phyloP scores from a whole-genome alignment of 2,888 invertebrate genomes.

The Uropetala carovei region DNA sequence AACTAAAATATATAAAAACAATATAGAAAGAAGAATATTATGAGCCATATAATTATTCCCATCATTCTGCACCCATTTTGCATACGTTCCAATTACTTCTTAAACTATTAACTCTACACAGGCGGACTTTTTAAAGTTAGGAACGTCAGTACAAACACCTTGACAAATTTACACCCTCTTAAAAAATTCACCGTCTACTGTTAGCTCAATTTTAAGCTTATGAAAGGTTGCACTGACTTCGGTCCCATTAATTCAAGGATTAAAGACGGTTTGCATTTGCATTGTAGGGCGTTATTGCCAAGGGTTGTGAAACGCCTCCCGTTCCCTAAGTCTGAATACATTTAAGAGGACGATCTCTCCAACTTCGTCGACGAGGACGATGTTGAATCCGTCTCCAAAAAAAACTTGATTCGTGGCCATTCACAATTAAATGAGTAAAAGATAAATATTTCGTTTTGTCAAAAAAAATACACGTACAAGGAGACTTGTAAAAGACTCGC shows the following conservation, averaged over 20 bases:
- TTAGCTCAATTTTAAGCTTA: background rate
- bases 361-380: background rate
- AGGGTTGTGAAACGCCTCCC: background rate
- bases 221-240: background rate
- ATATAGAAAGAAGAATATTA: too few relatives aligned
- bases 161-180: too few relatives aligned
- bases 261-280: background rate
- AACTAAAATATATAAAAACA: too few relatives aligned
- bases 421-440: background rate
- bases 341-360: background rate
- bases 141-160: too few relatives aligned
- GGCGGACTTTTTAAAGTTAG: too few relatives aligned
- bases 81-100: too few relatives aligned
- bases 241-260: background rate
- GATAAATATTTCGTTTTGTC: background rate
- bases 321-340: background rate
- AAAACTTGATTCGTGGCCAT: slow-evolving; percentile 8
- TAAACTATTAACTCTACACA: too few relatives aligned
- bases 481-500: background rate
- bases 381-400: background rate
- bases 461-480: background rate
- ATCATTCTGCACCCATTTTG: too few relatives aligned
- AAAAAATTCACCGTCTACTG: too few relatives aligned
- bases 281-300: background rate
- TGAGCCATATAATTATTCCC: too few relatives aligned